These are phyloP conservation scores for Nanger granti DNA, from an alignment of 2,113 vertebrate genomes.

Conservation along the genomic window DNA sequence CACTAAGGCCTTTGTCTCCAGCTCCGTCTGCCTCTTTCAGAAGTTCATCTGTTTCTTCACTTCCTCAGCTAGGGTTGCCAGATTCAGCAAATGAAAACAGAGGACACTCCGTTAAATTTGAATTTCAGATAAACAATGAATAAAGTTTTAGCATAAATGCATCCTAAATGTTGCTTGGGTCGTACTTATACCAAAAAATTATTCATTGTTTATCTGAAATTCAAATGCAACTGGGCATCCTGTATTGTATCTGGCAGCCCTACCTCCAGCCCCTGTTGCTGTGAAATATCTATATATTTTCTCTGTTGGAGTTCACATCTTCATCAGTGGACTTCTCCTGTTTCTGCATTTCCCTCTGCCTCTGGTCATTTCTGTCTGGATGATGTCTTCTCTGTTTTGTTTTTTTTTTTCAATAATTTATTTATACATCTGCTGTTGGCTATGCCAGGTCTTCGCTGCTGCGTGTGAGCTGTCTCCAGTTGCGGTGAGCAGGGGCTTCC, in stretches of 20 bases:
- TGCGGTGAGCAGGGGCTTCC: neutral
- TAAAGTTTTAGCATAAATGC: neutral
- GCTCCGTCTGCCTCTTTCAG: neutral
- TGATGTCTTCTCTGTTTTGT: neutral
- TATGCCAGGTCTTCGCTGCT: neutral
- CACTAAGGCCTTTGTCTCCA: neutral
- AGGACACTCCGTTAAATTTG: neutral
- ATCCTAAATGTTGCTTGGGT: neutral
- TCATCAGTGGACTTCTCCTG: neutral
- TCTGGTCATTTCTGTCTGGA: neutral
- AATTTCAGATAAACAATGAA: constrained; percentile 21
- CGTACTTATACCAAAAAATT: neutral
- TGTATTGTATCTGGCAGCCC: neutral
- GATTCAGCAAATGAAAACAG: neutral
- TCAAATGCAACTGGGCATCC: neutral
- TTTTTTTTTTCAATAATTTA: neutral
- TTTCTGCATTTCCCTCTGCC: neutral
- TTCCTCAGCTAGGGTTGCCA: neutral
- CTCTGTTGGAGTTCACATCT: neutral
- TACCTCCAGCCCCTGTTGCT: neutral
- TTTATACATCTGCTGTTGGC: neutral
- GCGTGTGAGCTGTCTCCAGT: neutral
- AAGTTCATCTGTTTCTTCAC: neutral
- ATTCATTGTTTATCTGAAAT: neutral
- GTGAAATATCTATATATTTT: neutral